Conservation (phyloP, 2,888 invertebrate species). For the Branchellion lobata region DNA sequence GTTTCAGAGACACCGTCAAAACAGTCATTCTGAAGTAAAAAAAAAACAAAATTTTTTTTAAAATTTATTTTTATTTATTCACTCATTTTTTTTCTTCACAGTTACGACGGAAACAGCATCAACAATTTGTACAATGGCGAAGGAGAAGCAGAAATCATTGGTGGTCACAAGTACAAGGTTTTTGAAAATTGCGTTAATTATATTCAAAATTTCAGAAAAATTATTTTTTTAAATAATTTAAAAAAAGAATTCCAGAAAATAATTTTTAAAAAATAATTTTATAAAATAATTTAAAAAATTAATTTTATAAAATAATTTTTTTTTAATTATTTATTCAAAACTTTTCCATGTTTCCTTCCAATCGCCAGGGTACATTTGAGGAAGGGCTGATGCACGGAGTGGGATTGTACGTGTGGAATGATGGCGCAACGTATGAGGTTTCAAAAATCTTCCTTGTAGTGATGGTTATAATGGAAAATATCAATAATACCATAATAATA, state of each 20-base stretch:
- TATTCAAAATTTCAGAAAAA: neutral
- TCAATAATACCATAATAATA: no score
- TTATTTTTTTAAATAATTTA: conserved; percentile 32
- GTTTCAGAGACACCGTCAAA: conserved; percentile 14
- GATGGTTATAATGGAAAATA: no score
- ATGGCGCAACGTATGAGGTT: conserved; percentile 61
- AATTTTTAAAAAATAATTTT: conserved; percentile 16
- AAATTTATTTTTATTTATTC: neutral
- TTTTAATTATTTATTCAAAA: conserved; percentile 42
- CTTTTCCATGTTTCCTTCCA: conserved; percentile 26
- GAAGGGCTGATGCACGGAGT: conserved; percentile 62
- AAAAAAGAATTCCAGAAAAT: neutral
- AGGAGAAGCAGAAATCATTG: conserved; percentile 58
- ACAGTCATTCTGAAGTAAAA: neutral
- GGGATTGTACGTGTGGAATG: conserved; percentile 61
- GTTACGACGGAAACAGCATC: conserved; percentile 59
- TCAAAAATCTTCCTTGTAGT: no score
- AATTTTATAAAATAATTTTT: conserved; percentile 36
- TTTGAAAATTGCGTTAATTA: neutral
- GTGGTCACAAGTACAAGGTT: conserved; percentile 60
- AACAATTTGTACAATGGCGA: conserved; percentile 61
- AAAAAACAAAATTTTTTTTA: neutral
- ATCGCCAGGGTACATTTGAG: conserved; percentile 59
- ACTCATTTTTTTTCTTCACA: conserved; percentile 46
- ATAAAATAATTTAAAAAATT: conserved; percentile 14